A percentile compares a stretch with the other conserved stretches of the same genome.
Evolutionary conservation across 2,113 vertebrate genomes (phyloP).

Genomic region (Macrotus californicus): DNA sequence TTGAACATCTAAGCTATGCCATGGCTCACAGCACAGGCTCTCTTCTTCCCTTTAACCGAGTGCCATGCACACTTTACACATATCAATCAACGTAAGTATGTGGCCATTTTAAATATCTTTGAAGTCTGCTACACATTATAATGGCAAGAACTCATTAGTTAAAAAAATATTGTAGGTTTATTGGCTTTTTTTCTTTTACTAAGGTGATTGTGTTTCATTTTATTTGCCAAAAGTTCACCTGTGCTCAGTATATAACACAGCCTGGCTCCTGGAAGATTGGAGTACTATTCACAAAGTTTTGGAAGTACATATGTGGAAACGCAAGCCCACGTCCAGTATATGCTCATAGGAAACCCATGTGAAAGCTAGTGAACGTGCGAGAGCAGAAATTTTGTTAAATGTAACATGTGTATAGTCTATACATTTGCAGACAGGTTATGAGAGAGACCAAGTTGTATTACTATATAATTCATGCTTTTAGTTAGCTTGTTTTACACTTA

Average conservation of each 20-base stretch:
- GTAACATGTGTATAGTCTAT: neutral
- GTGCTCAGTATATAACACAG: neutral
- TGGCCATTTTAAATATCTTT: constrained; percentile 1
- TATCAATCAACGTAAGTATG: neutral
- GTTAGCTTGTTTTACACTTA: neutral
- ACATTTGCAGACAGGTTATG: neutral
- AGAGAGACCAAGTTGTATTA: neutral
- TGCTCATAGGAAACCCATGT: neutral
- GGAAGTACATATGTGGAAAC: neutral
- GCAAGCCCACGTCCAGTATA: neutral
- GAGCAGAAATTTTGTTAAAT: neutral
- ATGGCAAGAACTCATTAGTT: neutral
- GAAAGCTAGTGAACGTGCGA: neutral
- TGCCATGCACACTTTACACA: neutral
- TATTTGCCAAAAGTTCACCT: neutral
- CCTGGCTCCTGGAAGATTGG: neutral
- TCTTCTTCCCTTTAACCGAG: neutral
- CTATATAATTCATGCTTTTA: neutral
- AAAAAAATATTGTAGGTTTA: neutral
- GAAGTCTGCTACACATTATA: neutral
- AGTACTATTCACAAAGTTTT: neutral
- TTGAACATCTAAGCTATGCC: neutral
- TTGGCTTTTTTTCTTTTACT: neutral
- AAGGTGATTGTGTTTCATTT: neutral
- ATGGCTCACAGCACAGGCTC: neutral